Conservation (phyloP, 2,113 vertebrate species). For the Nymphicus hollandicus region DNA sequence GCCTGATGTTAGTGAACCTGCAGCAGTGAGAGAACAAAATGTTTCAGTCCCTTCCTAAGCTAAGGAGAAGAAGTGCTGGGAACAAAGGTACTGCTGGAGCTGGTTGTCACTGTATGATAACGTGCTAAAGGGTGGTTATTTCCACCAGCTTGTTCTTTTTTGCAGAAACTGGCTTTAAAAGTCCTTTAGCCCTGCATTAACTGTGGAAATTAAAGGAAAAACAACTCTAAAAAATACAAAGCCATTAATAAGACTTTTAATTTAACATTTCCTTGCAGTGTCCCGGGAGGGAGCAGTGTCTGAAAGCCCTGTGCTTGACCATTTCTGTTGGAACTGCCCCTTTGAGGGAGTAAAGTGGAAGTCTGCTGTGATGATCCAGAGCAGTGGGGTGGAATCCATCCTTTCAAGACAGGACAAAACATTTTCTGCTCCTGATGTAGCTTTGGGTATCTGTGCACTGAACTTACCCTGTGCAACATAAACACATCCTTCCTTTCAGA, state of each 20-base stretch:
- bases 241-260: neutral
- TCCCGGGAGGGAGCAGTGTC: neutral
- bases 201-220: neutral
- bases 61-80: neutral
- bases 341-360: neutral
- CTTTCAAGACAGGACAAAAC: neutral
- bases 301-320: neutral
- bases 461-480: neutral
- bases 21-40: neutral
- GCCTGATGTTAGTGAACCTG: neutral
- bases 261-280: neutral
- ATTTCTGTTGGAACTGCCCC: fast-evolving
- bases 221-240: neutral
- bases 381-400: fast-evolving
- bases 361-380: neutral
- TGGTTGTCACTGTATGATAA: fast-evolving
- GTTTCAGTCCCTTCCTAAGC: neutral
- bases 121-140: neutral
- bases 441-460: neutral
- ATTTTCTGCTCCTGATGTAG: neutral
- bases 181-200: neutral
- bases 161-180: neutral
- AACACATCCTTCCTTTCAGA: neutral
- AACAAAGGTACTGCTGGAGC: fast-evolving
- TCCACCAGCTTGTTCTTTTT: neutral